phyloP scores from a whole-genome alignment of 2,888 invertebrate genomes.

The Rotaria sp. region DNA sequence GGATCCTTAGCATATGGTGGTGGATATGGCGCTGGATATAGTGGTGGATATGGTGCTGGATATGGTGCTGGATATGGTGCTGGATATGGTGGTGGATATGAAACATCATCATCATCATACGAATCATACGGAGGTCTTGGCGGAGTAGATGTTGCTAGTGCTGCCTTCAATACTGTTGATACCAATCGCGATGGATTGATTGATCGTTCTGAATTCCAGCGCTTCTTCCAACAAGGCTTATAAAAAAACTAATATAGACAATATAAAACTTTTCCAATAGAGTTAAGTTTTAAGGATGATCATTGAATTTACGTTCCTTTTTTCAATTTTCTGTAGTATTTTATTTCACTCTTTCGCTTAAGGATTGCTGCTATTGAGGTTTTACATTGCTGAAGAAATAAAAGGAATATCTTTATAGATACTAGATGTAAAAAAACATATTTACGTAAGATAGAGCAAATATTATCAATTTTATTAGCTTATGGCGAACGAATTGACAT shows the following conservation, averaged over 20 bases:
- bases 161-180: neutral
- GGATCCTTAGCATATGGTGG: too few relatives aligned
- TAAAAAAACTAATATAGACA: neutral
- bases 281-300: neutral
- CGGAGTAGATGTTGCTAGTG: neutral
- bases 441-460: too few relatives aligned
- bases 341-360: too few relatives aligned
- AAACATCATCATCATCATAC: neutral
- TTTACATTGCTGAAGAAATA: too few relatives aligned
- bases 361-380: too few relatives aligned
- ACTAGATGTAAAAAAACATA: too few relatives aligned
- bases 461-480: too few relatives aligned
- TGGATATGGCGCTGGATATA: neutral
- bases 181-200: neutral
- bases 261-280: neutral
- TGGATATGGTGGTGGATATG: neutral
- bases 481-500: too few relatives aligned
- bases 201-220: neutral
- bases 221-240: neutral
- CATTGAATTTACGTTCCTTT: neutral
- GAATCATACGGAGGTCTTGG: neutral
- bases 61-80: neutral
- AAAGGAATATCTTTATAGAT: too few relatives aligned
- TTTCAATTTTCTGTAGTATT: too few relatives aligned
- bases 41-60: neutral